Conservation (phyloP, 2,113 vertebrate genomes). For the Anas platyrhynchos region DNA sequence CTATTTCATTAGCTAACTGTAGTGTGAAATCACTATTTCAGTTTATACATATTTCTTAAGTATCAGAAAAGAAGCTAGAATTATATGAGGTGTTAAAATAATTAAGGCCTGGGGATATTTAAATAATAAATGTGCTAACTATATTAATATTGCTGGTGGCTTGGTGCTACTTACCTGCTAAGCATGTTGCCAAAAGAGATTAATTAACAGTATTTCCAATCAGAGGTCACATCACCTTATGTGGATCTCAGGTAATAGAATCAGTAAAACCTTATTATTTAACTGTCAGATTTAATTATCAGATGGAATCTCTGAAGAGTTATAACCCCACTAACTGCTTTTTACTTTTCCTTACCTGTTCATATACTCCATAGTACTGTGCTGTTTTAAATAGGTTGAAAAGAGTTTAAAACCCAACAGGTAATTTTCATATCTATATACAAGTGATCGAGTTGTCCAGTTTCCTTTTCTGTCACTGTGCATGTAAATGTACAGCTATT, state of each 20-base stretch:
- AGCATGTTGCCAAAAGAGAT: constrained; percentile 10
- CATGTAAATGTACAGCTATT: not conserved
- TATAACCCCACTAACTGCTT: not conserved
- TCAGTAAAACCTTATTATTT: constrained; percentile 56
- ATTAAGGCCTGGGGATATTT: not conserved
- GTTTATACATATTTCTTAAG: not conserved
- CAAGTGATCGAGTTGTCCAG: not conserved
- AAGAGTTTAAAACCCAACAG: not conserved
- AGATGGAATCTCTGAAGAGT: constrained; percentile 37
- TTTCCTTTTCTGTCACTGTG: not conserved
- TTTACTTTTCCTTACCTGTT: constrained; percentile 29
- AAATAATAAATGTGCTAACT: not conserved
- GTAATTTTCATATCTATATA: not conserved
- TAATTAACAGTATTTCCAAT: not conserved
- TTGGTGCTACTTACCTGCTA: not conserved
- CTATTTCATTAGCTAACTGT: not conserved
- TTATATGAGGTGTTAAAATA: constrained; percentile 10
- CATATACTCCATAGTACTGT: not conserved
- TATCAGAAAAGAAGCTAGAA: not conserved
- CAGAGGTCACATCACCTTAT: constrained; percentile 49
- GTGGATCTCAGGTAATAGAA: constrained; percentile 26
- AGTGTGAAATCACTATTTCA: not conserved
- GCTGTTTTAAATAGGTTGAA: constrained; percentile 2
- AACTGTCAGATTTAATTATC: constrained; percentile 55
- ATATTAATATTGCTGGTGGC: not conserved